phyloP scores from a whole-genome alignment of 2,888 invertebrate species.

The Drosophila macrospina region DNA sequence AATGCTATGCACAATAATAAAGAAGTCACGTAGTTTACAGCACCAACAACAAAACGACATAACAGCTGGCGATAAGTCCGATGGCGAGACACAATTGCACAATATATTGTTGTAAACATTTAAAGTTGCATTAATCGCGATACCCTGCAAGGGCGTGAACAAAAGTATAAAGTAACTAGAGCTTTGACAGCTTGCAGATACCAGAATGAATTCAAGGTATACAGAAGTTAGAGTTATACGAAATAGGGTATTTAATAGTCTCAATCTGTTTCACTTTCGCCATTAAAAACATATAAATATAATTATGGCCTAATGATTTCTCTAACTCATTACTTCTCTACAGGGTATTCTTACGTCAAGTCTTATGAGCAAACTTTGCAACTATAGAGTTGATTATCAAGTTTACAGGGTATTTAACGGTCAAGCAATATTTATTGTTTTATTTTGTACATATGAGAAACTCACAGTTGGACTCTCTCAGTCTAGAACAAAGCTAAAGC shows the following conservation, averaged over 20 bases:
- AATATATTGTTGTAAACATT: conserved; percentile 21
- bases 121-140: conserved; percentile 10
- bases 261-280: no score
- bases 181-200: background rate
- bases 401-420: conserved; percentile 4
- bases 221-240: no score
- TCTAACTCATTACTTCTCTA: background rate
- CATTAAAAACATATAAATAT: background rate
- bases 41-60: conserved; percentile 17
- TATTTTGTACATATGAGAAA: background rate
- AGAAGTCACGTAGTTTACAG: conserved; percentile 61
- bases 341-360: background rate
- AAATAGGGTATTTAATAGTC: no score
- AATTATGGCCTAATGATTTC: no score
- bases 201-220: no score
- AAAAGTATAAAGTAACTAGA: background rate
- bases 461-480: conserved; percentile 41
- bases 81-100: conserved; percentile 26
- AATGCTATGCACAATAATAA: conserved; percentile 52
- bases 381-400: background rate
- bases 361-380: no score
- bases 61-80: conserved; percentile 40
- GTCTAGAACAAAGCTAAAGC: conserved; percentile 38
- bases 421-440: background rate
- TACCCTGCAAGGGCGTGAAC: conserved; percentile 3